A percentile compares a stretch with the other conserved stretches of the same genome.
These are phyloP conservation scores for Aleadryas rufinucha DNA, from an alignment of 2,113 vertebrate species.

Conservation along the genomic window DNA sequence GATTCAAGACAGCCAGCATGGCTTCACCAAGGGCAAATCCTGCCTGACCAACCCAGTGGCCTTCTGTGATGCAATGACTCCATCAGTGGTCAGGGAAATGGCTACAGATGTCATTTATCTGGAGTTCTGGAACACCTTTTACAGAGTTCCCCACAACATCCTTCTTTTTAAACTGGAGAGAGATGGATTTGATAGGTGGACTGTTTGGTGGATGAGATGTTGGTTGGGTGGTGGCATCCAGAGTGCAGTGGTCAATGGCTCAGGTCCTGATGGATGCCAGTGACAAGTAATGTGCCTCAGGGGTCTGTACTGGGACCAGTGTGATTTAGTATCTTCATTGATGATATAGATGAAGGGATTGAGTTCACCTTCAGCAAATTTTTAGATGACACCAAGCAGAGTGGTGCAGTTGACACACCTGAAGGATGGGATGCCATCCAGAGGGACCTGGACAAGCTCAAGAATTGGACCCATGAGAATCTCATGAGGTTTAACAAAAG, in stretches of 20 bases:
- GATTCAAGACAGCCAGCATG: rapidly evolving
- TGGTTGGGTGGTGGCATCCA: neutral
- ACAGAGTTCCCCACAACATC: neutral
- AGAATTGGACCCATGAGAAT: neutral
- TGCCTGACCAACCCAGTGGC: neutral
- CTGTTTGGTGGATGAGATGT: neutral
- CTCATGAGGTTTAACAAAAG: neutral
- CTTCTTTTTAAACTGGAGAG: neutral
- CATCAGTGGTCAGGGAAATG: neutral
- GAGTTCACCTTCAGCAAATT: neutral
- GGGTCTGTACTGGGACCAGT: neutral
- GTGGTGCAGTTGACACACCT: neutral
- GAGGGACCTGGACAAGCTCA: neutral
- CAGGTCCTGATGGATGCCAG: neutral
- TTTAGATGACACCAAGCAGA: neutral
- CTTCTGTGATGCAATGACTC: neutral
- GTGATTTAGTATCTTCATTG: neutral
- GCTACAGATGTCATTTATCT: neutral
- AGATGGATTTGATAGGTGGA: neutral
- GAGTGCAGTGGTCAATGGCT: neutral
- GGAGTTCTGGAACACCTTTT: neutral
- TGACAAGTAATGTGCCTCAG: neutral
- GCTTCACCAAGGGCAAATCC: neutral
- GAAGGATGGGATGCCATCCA: neutral
- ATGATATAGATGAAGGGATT: neutral